Evolutionary conservation across 2,888 invertebrate genomes (phyloP).

Genomic region (Mythimna albipuncta): DNA sequence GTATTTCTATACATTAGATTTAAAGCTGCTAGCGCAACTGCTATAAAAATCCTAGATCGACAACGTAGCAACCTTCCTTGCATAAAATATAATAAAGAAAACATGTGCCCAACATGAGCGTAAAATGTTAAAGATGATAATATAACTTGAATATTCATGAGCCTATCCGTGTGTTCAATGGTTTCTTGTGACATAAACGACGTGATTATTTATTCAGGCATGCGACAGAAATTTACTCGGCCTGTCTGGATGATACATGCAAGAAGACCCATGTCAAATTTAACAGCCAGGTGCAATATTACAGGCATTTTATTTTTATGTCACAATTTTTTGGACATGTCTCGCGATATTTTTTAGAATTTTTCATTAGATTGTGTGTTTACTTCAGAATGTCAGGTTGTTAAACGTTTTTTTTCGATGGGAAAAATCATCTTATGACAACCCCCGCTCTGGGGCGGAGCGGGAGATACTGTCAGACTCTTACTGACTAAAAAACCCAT

Average conservation of each 20-base stretch:
- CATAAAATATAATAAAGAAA: constrained; percentile 32
- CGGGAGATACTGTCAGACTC: no score
- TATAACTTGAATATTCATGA: constrained; percentile 73
- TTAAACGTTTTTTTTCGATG: no score
- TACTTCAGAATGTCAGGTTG: constrained; percentile 6
- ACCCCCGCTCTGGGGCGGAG: no score
- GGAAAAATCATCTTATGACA: no score
- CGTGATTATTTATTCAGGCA: constrained; percentile 85
- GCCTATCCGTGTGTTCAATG: constrained; percentile 73
- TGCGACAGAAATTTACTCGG: constrained; percentile 85
- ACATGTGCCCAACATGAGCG: constrained; percentile 32
- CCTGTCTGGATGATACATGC: constrained; percentile 88
- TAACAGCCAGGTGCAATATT: constrained; percentile 85
- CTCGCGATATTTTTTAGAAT: constrained; percentile 49
- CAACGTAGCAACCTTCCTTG: background rate
- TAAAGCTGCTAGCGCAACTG: background rate
- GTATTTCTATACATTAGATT: background rate
- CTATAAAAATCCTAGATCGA: no score
- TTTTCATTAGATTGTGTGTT: constrained; percentile 37
- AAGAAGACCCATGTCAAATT: constrained; percentile 87
- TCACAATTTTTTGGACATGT: constrained; percentile 69
- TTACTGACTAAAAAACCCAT: no score
- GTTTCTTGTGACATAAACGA: constrained; percentile 77
- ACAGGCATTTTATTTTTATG: constrained; percentile 77
- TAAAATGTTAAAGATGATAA: constrained; percentile 67